Evolutionary conservation across 2,888 invertebrate genomes (phyloP).

Genomic region (Trissolcus japonicus): DNA sequence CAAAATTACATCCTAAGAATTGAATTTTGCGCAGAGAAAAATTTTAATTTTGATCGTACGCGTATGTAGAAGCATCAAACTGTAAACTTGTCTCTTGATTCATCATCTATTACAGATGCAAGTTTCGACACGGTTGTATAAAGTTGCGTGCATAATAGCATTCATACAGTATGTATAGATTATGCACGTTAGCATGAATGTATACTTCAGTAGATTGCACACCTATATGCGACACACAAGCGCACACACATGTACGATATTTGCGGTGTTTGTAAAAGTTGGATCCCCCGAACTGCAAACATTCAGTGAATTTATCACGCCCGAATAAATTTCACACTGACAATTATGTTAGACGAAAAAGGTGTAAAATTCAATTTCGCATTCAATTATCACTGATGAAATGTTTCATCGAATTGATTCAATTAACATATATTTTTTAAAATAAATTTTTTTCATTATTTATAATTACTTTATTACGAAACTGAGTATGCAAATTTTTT

Average conservation of each 20-base stretch:
- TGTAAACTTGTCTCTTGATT: slow-evolving; percentile 24
- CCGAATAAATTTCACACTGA: slow-evolving; percentile 27
- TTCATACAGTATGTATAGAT: slow-evolving; percentile 8
- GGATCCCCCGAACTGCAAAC: slow-evolving; percentile 20
- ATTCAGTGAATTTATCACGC: slow-evolving; percentile 18
- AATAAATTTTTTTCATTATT: too few species aligned
- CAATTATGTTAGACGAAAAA: slow-evolving; percentile 25
- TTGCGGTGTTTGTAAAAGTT: slow-evolving; percentile 26
- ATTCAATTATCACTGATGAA: background rate
- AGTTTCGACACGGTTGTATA: slow-evolving; percentile 22
- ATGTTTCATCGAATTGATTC: background rate
- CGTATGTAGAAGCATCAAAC: background rate
- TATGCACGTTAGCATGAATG: background rate
- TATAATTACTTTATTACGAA: too few species aligned
- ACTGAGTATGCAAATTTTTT: too few species aligned
- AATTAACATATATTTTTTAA: background rate
- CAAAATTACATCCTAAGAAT: too few species aligned
- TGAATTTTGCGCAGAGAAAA: too few species aligned
- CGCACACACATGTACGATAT: slow-evolving; percentile 23
- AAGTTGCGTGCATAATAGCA: slow-evolving; percentile 2
- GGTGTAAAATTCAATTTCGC: slow-evolving; percentile 10
- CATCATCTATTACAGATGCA: slow-evolving; percentile 20
- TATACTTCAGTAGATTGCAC: slow-evolving; percentile 11
- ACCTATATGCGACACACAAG: slow-evolving; percentile 14
- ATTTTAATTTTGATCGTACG: too few species aligned